Evolutionary conservation across 1,140 invertebrate genomes (phyloP).

Genomic region (Metaphire vulgaris): DNA sequence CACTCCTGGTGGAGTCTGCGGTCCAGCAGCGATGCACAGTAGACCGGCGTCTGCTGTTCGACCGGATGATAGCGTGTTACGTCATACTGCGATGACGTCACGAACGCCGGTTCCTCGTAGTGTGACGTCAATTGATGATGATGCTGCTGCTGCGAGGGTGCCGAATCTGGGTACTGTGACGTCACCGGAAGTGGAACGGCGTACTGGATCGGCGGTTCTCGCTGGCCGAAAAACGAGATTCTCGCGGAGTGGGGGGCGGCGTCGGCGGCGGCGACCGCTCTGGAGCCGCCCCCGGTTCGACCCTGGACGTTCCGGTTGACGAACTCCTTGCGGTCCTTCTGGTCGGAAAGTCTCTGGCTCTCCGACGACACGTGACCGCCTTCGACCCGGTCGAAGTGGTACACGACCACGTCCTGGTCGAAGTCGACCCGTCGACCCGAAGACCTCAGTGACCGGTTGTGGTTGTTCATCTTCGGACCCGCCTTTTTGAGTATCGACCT

Average conservation of each 20-base stretch:
- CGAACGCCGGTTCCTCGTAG: background rate
- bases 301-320: constrained; percentile 6
- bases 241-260: background rate
- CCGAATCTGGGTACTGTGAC: background rate
- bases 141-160: too few species aligned
- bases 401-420: constrained; percentile 6
- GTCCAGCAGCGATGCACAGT: background rate
- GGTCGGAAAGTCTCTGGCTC: constrained; percentile 13
- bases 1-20: background rate
- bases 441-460: background rate
- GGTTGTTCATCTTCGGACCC: background rate
- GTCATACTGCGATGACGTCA: too few species aligned
- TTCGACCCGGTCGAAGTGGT: constrained; percentile 14
- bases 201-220: background rate
- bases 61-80: too few species aligned
- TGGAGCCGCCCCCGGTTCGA: background rate
- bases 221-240: background rate
- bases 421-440: constrained; percentile 9
- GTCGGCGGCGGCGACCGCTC: too few species aligned
- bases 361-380: constrained; percentile 9
- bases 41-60: background rate
- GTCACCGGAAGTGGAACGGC: background rate
- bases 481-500: constrained; percentile 19
- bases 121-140: too few species aligned
- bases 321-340: constrained; percentile 17